phyloP scores from a whole-genome alignment of 2,113 vertebrate species.

The Anguilla japonica region DNA sequence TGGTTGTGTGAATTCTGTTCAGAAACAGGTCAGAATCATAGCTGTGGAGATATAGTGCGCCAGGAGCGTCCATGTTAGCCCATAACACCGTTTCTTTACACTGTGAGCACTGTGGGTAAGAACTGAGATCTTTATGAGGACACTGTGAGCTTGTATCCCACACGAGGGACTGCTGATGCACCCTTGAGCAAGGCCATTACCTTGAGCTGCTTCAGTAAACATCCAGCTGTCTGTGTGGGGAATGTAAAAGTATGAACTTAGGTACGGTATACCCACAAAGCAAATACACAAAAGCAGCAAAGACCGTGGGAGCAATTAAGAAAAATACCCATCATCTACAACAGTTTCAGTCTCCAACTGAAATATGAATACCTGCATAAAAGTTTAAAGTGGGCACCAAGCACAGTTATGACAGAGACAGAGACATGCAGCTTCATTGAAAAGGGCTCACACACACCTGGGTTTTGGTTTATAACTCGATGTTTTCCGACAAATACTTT shows the following conservation, averaged over 20 bases:
- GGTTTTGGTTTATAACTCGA: background rate
- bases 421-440: background rate
- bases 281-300: too few relatives aligned
- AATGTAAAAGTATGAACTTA: background rate
- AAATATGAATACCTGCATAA: background rate
- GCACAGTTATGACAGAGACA: background rate
- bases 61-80: background rate
- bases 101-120: too few relatives aligned
- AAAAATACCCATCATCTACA: background rate
- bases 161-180: background rate
- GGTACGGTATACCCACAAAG: too few relatives aligned
- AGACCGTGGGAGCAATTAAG: background rate
- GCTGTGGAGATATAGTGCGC: background rate
- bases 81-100: background rate
- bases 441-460: background rate
- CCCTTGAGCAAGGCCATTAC: background rate
- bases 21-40: conserved; percentile 3
- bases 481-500: background rate
- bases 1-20: background rate
- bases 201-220: background rate
- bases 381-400: background rate
- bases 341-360: background rate
- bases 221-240: background rate
- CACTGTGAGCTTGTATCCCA: background rate
- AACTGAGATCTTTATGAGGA: background rate